These are phyloP conservation scores for Phanerotoma sp. DNA, from an alignment of 2,888 invertebrate species.

Conservation along the genomic window DNA sequence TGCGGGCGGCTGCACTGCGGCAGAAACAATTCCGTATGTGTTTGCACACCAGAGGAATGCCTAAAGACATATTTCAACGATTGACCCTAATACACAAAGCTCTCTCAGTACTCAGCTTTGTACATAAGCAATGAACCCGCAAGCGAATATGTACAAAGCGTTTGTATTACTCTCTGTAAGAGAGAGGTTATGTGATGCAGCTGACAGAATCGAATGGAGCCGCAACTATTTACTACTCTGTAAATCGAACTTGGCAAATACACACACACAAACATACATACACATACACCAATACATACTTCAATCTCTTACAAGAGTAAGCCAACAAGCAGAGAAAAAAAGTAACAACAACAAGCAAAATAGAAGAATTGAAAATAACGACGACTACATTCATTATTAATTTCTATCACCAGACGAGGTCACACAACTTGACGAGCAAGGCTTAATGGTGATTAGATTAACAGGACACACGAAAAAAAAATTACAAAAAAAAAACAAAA, in stretches of 20 bases:
- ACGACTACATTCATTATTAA: too few relatives aligned
- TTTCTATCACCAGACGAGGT: too few relatives aligned
- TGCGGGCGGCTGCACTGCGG: constrained; percentile 19
- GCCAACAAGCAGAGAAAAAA: too few relatives aligned
- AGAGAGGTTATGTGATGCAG: not conserved
- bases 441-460: not conserved
- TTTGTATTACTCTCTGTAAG: not conserved
- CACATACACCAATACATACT: too few relatives aligned
- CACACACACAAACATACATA: too few relatives aligned
- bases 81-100: constrained; percentile 17
- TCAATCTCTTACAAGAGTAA: too few relatives aligned
- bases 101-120: not conserved
- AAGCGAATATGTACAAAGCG: not conserved
- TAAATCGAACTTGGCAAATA: too few relatives aligned
- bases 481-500: not conserved
- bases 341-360: too few relatives aligned
- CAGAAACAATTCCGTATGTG: constrained; percentile 3
- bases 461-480: not conserved
- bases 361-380: too few relatives aligned
- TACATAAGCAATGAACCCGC: not conserved
- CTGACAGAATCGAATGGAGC: not conserved
- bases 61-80: constrained; percentile 18
- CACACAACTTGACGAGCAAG: not conserved
- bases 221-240: not conserved
- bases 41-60: not conserved